Conservation (phyloP, 2,797 vertebrate species). For the Lates japonicus region DNA sequence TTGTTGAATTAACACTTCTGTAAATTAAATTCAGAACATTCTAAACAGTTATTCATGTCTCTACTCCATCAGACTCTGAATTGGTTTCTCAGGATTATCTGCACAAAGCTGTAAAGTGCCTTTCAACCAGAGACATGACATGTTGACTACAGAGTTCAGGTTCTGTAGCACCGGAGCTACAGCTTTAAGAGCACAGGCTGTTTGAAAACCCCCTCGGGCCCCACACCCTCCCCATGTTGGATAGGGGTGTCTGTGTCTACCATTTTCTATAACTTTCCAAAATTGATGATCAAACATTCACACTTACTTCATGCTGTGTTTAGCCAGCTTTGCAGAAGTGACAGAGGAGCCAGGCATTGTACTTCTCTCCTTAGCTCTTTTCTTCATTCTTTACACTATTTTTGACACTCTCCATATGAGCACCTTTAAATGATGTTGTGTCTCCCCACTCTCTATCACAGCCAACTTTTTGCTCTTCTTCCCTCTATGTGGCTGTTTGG, state of each 20-base stretch:
- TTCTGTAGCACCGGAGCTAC: constrained; percentile 1
- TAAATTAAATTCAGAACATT: constrained; percentile 26
- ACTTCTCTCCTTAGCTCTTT: background rate
- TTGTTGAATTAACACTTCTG: constrained; percentile 16
- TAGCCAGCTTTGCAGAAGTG: background rate
- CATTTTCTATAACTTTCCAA: background rate
- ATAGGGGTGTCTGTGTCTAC: too few relatives aligned
- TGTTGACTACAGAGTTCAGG: constrained; percentile 28
- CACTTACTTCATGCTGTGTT: background rate
- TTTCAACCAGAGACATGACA: constrained; percentile 15
- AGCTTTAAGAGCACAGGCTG: background rate
- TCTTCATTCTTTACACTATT: background rate
- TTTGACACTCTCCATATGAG: background rate
- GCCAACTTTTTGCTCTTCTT: background rate
- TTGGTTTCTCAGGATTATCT: constrained; percentile 39
- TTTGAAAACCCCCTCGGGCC: background rate
- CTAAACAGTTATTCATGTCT: constrained; percentile 42
- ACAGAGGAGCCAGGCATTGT: background rate
- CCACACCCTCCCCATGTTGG: background rate
- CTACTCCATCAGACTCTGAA: constrained; percentile 9
- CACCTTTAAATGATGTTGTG: background rate
- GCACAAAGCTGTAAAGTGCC: background rate
- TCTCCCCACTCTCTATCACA: background rate
- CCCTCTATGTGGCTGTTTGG: background rate
- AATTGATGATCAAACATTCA: background rate